A percentile compares a stretch with the other conserved stretches of the same genome.
Conservation (phyloP, 2,113 vertebrate genomes). For the Stictonetta naevosa region DNA sequence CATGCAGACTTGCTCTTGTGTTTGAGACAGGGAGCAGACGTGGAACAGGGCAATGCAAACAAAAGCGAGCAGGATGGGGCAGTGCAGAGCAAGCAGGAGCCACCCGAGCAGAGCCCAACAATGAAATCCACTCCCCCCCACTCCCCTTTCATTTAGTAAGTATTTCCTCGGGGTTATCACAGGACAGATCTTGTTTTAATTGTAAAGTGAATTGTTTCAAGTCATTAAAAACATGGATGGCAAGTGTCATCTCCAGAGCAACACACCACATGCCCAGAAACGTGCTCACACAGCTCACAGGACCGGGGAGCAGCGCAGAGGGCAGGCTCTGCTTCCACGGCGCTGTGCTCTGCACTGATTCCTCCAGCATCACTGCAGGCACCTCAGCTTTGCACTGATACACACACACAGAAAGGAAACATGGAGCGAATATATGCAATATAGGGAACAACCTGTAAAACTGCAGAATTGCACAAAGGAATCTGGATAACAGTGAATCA, state of each 20-base stretch:
- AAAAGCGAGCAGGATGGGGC: background rate
- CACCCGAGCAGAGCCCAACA: background rate
- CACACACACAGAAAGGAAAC: background rate
- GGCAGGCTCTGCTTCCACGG: background rate
- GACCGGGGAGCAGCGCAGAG: rapidly evolving
- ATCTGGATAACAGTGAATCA: background rate
- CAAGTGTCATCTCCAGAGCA: conserved; percentile 41
- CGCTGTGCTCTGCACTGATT: background rate
- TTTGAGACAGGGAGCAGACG: conserved; percentile 50
- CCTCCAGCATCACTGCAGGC: rapidly evolving
- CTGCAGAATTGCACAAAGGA: background rate
- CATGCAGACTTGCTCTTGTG: background rate
- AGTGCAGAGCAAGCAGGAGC: background rate
- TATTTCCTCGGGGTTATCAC: conserved; percentile 18
- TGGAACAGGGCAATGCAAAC: background rate
- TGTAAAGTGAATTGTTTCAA: background rate
- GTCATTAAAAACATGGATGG: background rate
- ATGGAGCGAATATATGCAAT: background rate
- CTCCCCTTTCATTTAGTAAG: background rate
- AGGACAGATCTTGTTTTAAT: conserved; percentile 40
- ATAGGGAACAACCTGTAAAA: background rate
- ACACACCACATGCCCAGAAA: background rate
- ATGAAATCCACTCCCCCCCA: conserved; percentile 17
- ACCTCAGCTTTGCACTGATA: background rate
- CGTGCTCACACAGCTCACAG: background rate